A percentile compares a stretch with the other conserved stretches of the same genome.
phyloP scores from a whole-genome alignment of 2,113 vertebrate species.

The Gracilinanus agilis region DNA sequence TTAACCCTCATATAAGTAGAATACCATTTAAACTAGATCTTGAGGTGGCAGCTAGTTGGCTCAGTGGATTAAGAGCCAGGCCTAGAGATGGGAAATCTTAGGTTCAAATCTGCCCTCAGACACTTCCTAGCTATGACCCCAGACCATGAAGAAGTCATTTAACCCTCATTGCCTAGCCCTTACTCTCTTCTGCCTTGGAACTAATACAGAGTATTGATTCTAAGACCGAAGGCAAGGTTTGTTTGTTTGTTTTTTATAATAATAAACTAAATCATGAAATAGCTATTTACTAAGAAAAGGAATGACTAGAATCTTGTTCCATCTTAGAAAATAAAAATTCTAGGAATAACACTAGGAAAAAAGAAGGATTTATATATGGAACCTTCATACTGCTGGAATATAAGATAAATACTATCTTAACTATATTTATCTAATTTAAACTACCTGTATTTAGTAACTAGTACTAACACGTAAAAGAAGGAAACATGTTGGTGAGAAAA shows the following conservation, averaged over 20 bases:
- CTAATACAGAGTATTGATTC: no score
- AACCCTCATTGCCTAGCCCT: no score
- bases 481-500: constrained; percentile 63
- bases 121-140: no score
- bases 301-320: neutral
- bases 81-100: no score
- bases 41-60: no score
- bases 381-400: neutral
- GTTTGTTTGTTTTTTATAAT: no score
- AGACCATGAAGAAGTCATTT: no score
- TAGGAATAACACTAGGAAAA: neutral
- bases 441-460: constrained; percentile 53
- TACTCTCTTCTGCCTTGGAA: no score
- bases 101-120: no score
- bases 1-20: neutral
- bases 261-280: neutral
- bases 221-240: no score
- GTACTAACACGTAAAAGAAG: constrained; percentile 72
- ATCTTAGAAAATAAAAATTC: neutral
- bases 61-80: no score
- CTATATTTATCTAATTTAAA: neutral
- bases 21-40: neutral
- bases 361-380: neutral
- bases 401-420: neutral
- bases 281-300: neutral